Conservation (phyloP, 2,888 invertebrate species). For the Xylota sylvarum region DNA sequence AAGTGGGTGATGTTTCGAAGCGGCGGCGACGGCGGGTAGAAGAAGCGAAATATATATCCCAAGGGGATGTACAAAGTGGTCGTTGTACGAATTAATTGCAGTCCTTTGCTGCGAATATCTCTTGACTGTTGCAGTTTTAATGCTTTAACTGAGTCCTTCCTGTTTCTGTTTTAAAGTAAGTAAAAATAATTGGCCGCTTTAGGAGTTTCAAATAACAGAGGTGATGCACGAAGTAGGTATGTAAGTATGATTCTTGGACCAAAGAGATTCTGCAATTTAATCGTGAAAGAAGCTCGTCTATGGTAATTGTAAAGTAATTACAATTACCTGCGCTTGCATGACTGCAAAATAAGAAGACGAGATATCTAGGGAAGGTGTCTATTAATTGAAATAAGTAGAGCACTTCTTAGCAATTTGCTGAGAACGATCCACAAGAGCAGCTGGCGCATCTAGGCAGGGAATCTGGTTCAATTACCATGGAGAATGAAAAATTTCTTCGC, state of each 20-base stretch:
- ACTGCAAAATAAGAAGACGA: background rate
- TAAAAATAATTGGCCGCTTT: conserved; percentile 61
- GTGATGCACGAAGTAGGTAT: background rate
- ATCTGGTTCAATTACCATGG: conserved; percentile 18
- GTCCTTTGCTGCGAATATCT: conserved; percentile 48
- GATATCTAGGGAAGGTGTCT: conserved; percentile 1
- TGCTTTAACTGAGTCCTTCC: conserved; percentile 51
- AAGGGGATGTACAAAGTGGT: conserved; percentile 40
- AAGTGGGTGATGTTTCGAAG: conserved; percentile 2
- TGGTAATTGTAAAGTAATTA: conserved; percentile 59
- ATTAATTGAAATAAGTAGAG: conserved; percentile 44
- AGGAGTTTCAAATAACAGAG: conserved; percentile 34
- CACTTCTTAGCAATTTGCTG: background rate
- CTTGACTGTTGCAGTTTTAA: conserved; percentile 44
- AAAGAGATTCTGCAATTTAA: conserved; percentile 18
- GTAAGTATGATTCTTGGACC: background rate
- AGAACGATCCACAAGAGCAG: background rate
- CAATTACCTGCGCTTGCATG: conserved; percentile 32
- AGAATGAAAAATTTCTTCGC: background rate
- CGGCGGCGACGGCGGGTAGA: background rate
- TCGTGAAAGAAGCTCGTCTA: conserved; percentile 15
- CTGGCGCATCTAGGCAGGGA: background rate
- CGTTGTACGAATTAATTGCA: conserved; percentile 63
- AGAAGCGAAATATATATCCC: background rate
- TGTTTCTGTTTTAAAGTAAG: conserved; percentile 26